Percentiles rank a stretch among this genome's conserved stretches.
Conservation (phyloP, 2,888 invertebrate species). For the Trichogramma dendrolimi region DNA sequence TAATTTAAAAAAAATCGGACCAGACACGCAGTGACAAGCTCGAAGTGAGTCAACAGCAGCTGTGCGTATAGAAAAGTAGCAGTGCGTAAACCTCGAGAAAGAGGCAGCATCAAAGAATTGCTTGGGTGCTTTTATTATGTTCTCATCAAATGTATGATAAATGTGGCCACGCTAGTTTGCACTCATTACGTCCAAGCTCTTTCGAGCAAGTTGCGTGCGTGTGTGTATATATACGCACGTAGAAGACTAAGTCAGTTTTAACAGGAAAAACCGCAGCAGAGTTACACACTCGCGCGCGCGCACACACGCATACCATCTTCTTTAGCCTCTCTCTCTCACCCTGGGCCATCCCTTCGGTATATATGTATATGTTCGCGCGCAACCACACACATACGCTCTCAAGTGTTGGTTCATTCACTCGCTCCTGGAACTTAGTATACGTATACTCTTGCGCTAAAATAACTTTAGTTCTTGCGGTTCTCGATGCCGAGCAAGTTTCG, state of each 20-base stretch:
- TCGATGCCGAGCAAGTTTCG: too few relatives aligned
- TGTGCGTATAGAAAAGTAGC: too few relatives aligned
- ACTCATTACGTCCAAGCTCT: background rate
- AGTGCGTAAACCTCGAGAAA: too few relatives aligned
- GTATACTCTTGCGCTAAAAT: background rate
- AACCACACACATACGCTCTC: background rate
- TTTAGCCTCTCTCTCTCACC: conserved; percentile 1
- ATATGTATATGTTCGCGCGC: too few relatives aligned
- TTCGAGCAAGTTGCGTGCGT: background rate
- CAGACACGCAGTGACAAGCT: too few relatives aligned
- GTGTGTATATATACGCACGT: background rate
- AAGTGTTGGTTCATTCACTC: background rate
- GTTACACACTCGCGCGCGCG: conserved; percentile 2
- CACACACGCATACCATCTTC: background rate
- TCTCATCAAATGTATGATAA: too few relatives aligned
- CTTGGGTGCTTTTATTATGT: too few relatives aligned
- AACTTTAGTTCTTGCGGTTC: too few relatives aligned
- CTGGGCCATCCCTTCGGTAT: background rate
- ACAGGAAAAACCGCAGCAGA: conserved; percentile 6
- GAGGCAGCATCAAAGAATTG: too few relatives aligned
- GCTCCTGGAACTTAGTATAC: conserved; percentile 14
- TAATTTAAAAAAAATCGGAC: too few relatives aligned
- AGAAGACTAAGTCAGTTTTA: background rate
- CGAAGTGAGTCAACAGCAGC: too few relatives aligned
- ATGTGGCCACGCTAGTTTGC: background rate